A percentile compares a stretch with the other conserved stretches of the same genome.
phyloP scores from a whole-genome alignment of 2,113 vertebrate genomes.

The Benitochromis conjunctus region DNA sequence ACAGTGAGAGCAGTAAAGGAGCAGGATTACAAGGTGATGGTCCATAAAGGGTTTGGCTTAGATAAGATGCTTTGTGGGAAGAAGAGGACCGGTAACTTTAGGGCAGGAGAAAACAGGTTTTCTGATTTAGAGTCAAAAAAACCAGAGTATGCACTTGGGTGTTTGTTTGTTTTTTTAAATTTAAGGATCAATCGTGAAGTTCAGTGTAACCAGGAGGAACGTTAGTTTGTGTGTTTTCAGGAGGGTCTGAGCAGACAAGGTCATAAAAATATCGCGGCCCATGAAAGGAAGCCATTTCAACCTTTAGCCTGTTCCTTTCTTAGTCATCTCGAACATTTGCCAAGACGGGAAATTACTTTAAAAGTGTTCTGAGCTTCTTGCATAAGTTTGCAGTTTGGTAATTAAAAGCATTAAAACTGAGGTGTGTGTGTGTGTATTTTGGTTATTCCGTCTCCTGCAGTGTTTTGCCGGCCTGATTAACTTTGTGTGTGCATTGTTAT shows the following conservation, averaged over 20 bases:
- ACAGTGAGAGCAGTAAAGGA: constrained; percentile 73
- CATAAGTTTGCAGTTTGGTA: neutral
- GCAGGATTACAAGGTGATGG: constrained; percentile 69
- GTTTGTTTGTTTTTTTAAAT: neutral
- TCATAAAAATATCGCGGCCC: constrained; percentile 56
- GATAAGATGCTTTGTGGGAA: constrained; percentile 58
- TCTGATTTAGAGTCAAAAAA: neutral
- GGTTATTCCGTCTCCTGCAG: neutral
- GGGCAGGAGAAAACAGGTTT: constrained; percentile 7
- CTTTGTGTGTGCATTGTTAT: neutral
- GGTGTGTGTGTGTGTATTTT: neutral
- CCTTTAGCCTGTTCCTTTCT: constrained; percentile 64
- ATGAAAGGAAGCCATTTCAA: constrained; percentile 57
- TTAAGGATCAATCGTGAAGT: too few species aligned
- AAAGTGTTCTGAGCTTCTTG: neutral
- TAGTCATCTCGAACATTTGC: constrained; percentile 50
- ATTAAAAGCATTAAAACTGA: neutral
- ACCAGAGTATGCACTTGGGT: neutral
- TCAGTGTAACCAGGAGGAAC: neutral
- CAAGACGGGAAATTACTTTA: constrained; percentile 16
- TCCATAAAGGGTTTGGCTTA: constrained; percentile 74
- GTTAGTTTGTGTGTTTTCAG: neutral
- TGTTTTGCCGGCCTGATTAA: neutral
- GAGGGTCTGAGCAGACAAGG: constrained; percentile 1
- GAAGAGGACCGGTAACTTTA: constrained; percentile 16